Percentiles rank a stretch among this genome's conserved stretches.
phyloP scores from a whole-genome alignment of 53 echinoderm and acorn worm genomes.

The Holothuria scabra region DNA sequence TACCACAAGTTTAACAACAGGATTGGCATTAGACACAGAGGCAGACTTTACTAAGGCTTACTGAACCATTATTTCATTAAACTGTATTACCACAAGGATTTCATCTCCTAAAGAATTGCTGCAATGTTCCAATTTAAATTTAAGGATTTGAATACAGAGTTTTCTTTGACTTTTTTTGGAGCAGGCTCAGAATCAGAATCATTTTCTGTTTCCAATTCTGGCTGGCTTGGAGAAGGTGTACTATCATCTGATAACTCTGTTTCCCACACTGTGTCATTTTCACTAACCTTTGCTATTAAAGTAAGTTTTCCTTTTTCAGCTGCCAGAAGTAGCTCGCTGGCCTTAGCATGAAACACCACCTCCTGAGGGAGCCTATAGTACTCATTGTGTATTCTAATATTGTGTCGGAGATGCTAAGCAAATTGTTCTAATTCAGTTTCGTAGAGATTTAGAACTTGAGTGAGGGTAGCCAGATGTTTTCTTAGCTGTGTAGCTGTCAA shows the following conservation, averaged over 20 bases:
- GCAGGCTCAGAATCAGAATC: background rate
- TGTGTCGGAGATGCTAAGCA: conserved; percentile 38
- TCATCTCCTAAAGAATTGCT: too few species aligned
- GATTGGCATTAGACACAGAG: too few species aligned
- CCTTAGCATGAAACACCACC: conserved; percentile 5
- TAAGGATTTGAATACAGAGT: too few species aligned
- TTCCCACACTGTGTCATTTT: background rate
- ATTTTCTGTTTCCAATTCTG: background rate
- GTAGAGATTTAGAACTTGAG: conserved; percentile 29
- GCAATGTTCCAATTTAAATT: too few species aligned
- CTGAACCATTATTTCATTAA: too few species aligned
- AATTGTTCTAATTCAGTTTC: conserved; percentile 32
- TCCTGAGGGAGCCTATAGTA: conserved; percentile 35
- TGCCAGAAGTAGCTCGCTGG: conserved; percentile 9
- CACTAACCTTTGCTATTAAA: background rate
- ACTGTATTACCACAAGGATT: too few species aligned
- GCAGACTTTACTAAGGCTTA: too few species aligned
- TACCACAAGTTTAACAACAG: too few species aligned
- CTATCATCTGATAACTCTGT: background rate
- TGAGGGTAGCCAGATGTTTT: conserved; percentile 38
- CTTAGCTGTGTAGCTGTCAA: conserved; percentile 29
- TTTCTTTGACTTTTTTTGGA: background rate
- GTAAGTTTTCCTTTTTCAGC: conserved; percentile 37
- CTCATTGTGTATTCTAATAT: conserved; percentile 27
- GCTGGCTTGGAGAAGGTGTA: background rate